Base-by-base conservation (phyloP, 1,140 invertebrate species). In the Matsumurasca onukii region DNA sequence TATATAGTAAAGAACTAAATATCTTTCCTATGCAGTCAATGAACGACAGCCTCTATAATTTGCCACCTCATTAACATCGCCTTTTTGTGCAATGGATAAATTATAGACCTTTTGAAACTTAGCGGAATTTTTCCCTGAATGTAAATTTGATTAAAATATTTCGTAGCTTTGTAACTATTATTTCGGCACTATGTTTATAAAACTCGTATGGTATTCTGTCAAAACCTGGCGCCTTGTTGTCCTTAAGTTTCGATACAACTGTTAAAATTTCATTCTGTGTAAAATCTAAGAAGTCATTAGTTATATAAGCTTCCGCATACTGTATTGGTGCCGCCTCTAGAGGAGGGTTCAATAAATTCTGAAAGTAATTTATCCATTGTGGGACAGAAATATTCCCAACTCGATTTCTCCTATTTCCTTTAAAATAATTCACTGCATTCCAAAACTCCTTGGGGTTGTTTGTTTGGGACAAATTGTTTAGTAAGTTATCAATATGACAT, bases 11-110 rank as follows among this genome's bases (percentile, higher is more conserved):
- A n/a, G n/a, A n/a, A n/a, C n/a, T n/a, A n/a, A n/a, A 70, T 2
- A 70, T 45, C 31, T 70, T 70, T 3, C 39, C 20, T 24, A 67
- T 20, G 15, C 65, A 61, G 39, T 70, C 55, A n/a, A 67, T 55
- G 30, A 67, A 70, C 2, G 69, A 67, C 3, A 70, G 51, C 69
- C 69, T 45, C 69, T 62, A 22, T 67, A 70, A 48, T 70, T 70
- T 67, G 24, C 20, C 1, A 52, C 39, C 17, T 3, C 31, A 31
- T 65, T 49, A 3, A 51, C 30, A 62, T 70, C 65, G 2, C 69
- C 69, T 70, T 70, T 29, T 70, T 67, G 29, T 39, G 55, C 20
- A 67, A 20, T 2, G 69, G 69, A 48, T 57, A 67, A 1, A 70
- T 34, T 34, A 70, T 55, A 17, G 65, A 29, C 31, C 29, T 27